Conservation (phyloP, 2,888 invertebrate genomes). For the Sussaba pulchella region DNA sequence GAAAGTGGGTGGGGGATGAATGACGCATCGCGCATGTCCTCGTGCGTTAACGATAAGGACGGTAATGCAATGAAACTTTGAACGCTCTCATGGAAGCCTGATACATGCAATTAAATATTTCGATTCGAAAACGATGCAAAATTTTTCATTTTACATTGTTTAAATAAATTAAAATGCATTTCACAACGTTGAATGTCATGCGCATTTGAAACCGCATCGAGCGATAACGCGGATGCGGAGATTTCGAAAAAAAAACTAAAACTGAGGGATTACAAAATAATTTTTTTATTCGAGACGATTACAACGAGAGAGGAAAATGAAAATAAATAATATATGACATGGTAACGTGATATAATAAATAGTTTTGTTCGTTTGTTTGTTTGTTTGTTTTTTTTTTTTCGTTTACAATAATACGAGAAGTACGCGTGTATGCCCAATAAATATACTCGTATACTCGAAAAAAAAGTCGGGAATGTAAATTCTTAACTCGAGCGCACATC, state of each 20-base stretch:
- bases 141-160: constrained; percentile 13
- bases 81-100: constrained; percentile 73
- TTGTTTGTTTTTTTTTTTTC: constrained; percentile 68
- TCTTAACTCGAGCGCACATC: constrained; percentile 36
- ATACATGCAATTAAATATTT: constrained; percentile 72
- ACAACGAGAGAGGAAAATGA: constrained; percentile 77
- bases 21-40: constrained; percentile 65
- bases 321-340: constrained; percentile 82
- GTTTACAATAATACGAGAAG: constrained; percentile 61
- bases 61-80: constrained; percentile 59
- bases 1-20: constrained; percentile 36
- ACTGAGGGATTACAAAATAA: constrained; percentile 73
- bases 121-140: constrained; percentile 37
- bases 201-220: background rate
- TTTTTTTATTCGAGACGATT: constrained; percentile 79
- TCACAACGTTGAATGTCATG: background rate
- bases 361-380: constrained; percentile 66
- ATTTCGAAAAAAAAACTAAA: background rate
- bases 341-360: constrained; percentile 83
- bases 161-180: constrained; percentile 11
- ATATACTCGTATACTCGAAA: constrained; percentile 72
- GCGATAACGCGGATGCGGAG: too few species aligned
- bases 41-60: constrained; percentile 68
- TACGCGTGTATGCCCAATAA: constrained; percentile 77
- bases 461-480: constrained; percentile 52